A percentile compares a stretch with the other conserved stretches of the same genome.
phyloP scores from a whole-genome alignment of 2,113 vertebrate genomes.

The Columba janthina region DNA sequence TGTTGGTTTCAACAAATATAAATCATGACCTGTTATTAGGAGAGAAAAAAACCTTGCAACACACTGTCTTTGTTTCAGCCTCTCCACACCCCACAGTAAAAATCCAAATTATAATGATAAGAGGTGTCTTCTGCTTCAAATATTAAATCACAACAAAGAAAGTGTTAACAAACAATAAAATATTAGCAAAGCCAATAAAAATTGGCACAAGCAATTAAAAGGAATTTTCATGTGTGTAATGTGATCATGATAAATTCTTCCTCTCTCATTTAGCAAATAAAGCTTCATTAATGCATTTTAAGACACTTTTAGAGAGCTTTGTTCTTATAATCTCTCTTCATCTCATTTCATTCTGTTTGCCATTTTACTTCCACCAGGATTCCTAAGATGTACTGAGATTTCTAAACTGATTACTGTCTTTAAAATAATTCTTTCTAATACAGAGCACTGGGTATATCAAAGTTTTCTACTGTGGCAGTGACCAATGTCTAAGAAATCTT shows the following conservation, averaged over 20 bases:
- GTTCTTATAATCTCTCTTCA: not conserved
- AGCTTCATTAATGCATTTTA: not conserved
- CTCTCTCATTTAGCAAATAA: not conserved
- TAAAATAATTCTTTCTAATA: not conserved
- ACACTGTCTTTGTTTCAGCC: not conserved
- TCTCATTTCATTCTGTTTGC: not conserved
- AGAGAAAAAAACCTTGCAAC: not conserved
- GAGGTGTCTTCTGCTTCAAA: not conserved
- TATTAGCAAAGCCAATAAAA: not conserved
- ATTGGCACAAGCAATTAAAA: not conserved
- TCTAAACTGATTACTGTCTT: not conserved
- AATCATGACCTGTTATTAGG: not conserved
- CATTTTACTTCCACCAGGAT: not conserved
- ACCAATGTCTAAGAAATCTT: not conserved
- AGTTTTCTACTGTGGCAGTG: not conserved
- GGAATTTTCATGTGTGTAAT: not conserved
- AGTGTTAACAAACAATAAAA: not conserved
- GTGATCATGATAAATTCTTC: not conserved
- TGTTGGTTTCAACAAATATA: not conserved
- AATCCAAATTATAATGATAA: not conserved
- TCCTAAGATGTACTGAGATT: not conserved
- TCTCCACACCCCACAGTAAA: not conserved
- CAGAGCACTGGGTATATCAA: not conserved
- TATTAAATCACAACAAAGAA: not conserved
- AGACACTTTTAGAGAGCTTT: not conserved